Base-by-base conservation (phyloP, 2,797 vertebrate species). In the Hippocampus kuda region DNA sequence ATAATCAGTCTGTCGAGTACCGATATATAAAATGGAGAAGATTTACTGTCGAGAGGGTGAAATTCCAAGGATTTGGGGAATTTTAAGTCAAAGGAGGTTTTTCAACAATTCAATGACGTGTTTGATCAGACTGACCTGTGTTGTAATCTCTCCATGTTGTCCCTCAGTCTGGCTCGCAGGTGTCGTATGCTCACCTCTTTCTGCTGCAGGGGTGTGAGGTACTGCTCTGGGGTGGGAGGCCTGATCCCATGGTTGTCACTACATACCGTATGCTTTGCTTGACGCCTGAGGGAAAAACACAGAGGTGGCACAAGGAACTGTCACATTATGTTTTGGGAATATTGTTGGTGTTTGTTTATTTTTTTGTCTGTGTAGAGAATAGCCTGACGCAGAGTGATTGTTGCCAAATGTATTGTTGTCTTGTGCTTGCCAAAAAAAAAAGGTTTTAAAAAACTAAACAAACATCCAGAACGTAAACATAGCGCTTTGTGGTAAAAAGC, bases 151-250 rank as follows among this genome's bases (percentile, higher is more conserved):
- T 99, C 96, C 76, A 97, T 93, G 0, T 97, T 94, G 75, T 99
- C 97, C 84, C 93, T 94, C 74, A 99, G 92, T 66, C 94, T 87
- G 70, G 94, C 91, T 64, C 91, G 91, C 77, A 99, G 92, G 77
- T 99, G 97, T 60, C 97, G 89, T 82, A 99, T 99, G 77, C 93
- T 97, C 72, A 99, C 96, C 87, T 99, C 97, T 86, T 99, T 99
- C 91, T 99, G 97, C 83, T 99, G 97, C 84, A 99, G 91, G 0
- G 97, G 97, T 0, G 97, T 99, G 71, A 99, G 93, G 88, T 99
- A 99, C 89, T 99, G 97, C 79, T 99, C 96, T 0, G 97, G 96
- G 1, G 94, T 90, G 0, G 97, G 96, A 0, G 94, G 92, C 75
- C 93, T 93, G 87, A 99, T 96, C 54, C 97, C 96, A 61, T 98